These are phyloP conservation scores for Cacoxenus indagator DNA, from an alignment of 2,888 invertebrate genomes.

Conservation along the genomic window DNA sequence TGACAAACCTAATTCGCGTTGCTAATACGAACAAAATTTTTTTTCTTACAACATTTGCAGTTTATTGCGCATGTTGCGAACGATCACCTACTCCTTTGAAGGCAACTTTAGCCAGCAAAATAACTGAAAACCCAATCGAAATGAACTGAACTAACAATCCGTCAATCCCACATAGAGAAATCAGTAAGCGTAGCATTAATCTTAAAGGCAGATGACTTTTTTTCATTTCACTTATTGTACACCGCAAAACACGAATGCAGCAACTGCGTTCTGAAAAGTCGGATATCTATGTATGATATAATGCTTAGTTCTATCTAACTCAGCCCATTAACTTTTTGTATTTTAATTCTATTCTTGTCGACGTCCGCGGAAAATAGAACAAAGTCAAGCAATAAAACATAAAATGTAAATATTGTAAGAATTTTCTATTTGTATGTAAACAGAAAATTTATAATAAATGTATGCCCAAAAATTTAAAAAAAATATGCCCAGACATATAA, in stretches of 20 bases:
- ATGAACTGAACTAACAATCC: background rate
- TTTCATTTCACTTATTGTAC: background rate
- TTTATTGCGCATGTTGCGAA: constrained; percentile 61
- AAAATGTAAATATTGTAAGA: constrained; percentile 5
- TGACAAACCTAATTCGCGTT: constrained; percentile 25
- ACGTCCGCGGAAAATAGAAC: background rate
- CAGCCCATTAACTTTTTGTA: background rate
- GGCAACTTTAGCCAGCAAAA: constrained; percentile 36
- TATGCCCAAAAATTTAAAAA: background rate
- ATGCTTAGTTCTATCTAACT: background rate
- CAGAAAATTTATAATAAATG: background rate
- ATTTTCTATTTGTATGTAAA: constrained; percentile 5
- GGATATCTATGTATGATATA: background rate
- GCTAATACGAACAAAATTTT: constrained; percentile 11
- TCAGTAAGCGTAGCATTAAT: background rate
- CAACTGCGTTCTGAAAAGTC: too few relatives aligned
- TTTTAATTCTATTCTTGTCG: background rate
- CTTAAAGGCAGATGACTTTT: background rate
- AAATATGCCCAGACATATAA: background rate
- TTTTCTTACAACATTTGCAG: constrained; percentile 45
- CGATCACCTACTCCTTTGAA: constrained; percentile 55
- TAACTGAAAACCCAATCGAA: background rate
- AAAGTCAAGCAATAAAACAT: background rate
- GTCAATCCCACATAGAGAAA: background rate
- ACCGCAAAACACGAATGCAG: background rate